Evolutionary conservation across 2,113 vertebrate species (phyloP), one percentile per base, ranked within the genome.

Genomic region (Ammodytes marinus): DNA sequence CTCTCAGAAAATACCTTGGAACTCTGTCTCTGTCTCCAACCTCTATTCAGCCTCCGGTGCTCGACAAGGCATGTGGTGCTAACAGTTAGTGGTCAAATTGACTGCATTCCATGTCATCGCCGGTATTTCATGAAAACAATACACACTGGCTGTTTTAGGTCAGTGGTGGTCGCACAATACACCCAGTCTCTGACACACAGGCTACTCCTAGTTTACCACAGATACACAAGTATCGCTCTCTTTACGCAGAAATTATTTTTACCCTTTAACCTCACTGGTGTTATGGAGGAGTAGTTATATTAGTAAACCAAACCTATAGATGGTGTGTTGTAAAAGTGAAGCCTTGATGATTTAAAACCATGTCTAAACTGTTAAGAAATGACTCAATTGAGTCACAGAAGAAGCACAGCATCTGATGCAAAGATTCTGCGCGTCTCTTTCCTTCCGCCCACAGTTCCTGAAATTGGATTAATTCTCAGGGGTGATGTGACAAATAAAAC

Each of bases 401-500:
- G 17, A 42, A 66, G 40, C 57, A 6, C 14, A 3, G 42, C 66
- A 73, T 87, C 47, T 75, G 42, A 63, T 43, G 42, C 53, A 57
- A 27, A 40, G 55, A 72, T 19, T 83, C 65, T 64, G 75, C 61
- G 68, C 6, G 6, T 39, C 40, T 60, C 42, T 53, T 46, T 19
- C 45, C 57, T 65, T 52, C 80, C 43, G 43, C 77, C 60, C 42
- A 11, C 17, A 77, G 69, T 64, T 84, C 42, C 82, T 71, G 64
- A 89, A 93, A 94, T 93, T 91, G 73, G 72, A 82, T 89, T 91
- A 91, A 92, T 88, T 88, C 80, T 83, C 74, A 5, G 67, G 71
- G 86, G 88, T 95, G 94, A 94, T 93, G 94, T 72, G 85, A 88
- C 92, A 88, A 91, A 94, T 95, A 94, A 91, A 80, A 80, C 74